Base-by-base conservation (phyloP, 2,888 invertebrate genomes). In the Drosophila kuntzei region DNA sequence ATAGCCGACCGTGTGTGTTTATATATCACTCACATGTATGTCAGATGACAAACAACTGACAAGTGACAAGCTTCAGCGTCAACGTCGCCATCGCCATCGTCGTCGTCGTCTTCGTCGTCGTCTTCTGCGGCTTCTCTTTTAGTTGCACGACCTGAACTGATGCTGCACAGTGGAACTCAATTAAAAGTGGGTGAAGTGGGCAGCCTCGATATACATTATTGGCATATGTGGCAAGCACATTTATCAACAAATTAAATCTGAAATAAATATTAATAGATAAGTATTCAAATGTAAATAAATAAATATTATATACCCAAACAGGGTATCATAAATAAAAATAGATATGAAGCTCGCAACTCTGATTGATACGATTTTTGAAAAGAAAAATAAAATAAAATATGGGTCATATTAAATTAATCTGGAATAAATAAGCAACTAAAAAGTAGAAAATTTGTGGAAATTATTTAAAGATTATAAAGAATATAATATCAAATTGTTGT, bases 21-120 rank as follows among this genome's bases (percentile, higher is more conserved):
- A 90, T 90, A 90, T 90, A 90, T 90, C 90, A 90, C 90, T 90
- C 90, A 86, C 90, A 89, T 90, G 76, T 84, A 88, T 89, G 90
- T 89, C 89, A 89, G 80, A 89, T 90, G 90, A 90, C 90, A 90
- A 90, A 90, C 90, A 90, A 89, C 90, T 90, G 90, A 90, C 90
- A 90, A 90, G 89, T 90, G 90, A 90, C 90, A 89, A 84, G 90
- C 88, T 81, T 90, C 89, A 89, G 78, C 88, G 75, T 76, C 76
- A 71, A 66, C 81, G 69, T 80, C 80, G 55, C 25, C 79, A 58
- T 59, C 79, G 47, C 29, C 68, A 22, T 55, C 61, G 49, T 8
- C 79, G 54, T 63, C 55, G 50, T 43, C 72, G 60, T 12, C 36
- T 2, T 71, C 73, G 41, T 66, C 25, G 8, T 44, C 43, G 1